Conservation (phyloP, 2,113 vertebrate genomes). For the Apistogramma diplotaenia region DNA sequence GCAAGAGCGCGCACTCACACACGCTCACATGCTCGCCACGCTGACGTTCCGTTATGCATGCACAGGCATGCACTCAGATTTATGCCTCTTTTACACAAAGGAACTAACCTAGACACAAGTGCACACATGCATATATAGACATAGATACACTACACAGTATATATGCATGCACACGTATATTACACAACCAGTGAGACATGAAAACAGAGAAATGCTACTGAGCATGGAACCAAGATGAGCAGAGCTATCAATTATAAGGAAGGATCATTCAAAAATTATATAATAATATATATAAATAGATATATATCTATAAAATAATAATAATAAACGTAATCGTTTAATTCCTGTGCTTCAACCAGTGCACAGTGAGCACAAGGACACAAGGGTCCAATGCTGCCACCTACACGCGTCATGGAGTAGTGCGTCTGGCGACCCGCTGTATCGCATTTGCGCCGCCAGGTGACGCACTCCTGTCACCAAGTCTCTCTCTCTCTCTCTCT, state of each 20-base stretch:
- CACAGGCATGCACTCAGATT: no score
- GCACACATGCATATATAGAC: not conserved
- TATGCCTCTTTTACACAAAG: not conserved
- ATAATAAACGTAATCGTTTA: not conserved
- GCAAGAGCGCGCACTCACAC: not conserved
- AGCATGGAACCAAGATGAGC: constrained; percentile 1
- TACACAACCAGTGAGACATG: not conserved
- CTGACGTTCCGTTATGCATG: not conserved
- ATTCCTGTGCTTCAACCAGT: not conserved
- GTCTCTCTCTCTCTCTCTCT: constrained; percentile 67
- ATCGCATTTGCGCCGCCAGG: constrained; percentile 5
- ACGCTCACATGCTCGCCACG: not conserved
- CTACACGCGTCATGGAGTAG: constrained; percentile 52
- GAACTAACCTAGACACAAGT: not conserved
- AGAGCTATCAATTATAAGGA: constrained; percentile 12
- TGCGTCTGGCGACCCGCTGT: not conserved
- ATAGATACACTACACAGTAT: not conserved
- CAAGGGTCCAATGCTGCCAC: constrained; percentile 69
- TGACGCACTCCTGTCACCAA: constrained; percentile 65
- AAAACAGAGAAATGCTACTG: not conserved
- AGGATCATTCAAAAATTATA: not conserved
- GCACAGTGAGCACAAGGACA: not conserved
- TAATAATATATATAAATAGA: not conserved
- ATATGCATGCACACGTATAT: not conserved
- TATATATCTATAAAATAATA: not conserved